These are phyloP conservation scores for Hymenochirus boettgeri DNA, from an alignment of 2,113 vertebrate species.

Conservation along the genomic window DNA sequence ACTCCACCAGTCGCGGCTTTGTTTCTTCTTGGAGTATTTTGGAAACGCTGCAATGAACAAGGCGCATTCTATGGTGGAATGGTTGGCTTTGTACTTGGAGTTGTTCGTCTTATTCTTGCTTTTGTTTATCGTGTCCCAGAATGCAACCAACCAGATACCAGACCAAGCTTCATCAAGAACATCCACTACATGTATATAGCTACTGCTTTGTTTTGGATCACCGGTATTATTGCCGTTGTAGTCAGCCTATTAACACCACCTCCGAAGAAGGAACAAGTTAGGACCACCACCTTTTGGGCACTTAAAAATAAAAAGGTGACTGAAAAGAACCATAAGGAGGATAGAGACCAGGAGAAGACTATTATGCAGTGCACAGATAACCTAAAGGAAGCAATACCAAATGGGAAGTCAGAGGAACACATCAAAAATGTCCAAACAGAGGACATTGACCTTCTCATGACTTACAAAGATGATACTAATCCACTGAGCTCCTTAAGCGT, in stretches of 20 bases:
- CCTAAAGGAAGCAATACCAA: slow-evolving; percentile 67
- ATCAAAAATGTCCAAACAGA: slow-evolving; percentile 69
- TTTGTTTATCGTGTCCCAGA: slow-evolving; percentile 86
- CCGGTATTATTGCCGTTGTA: slow-evolving; percentile 75
- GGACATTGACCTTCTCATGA: slow-evolving; percentile 78
- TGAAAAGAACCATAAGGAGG: slow-evolving; percentile 49
- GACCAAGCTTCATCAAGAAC: slow-evolving; percentile 78
- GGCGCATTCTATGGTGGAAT: slow-evolving; percentile 94
- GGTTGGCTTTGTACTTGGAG: slow-evolving; percentile 82
- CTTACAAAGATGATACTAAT: slow-evolving; percentile 67
- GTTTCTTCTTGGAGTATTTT: slow-evolving; percentile 92
- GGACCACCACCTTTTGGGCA: slow-evolving; percentile 87
- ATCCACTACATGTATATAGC: slow-evolving; percentile 97
- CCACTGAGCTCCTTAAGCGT: slow-evolving; percentile 70
- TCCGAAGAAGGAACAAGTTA: slow-evolving; percentile 75
- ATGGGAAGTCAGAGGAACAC: slow-evolving; percentile 73
- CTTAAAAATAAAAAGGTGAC: slow-evolving; percentile 55
- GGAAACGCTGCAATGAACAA: slow-evolving; percentile 90
- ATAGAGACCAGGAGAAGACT: slow-evolving; percentile 66
- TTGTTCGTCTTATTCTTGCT: slow-evolving; percentile 74
- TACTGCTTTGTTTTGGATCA: slow-evolving; percentile 87
- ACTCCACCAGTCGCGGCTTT: slow-evolving; percentile 92
- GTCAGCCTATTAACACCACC: slow-evolving; percentile 88
- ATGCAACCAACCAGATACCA: slow-evolving; percentile 82
- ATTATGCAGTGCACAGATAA: slow-evolving; percentile 57